Conservation (phyloP, 2,797 vertebrate genomes). For the Sebastes jordani region DNA sequence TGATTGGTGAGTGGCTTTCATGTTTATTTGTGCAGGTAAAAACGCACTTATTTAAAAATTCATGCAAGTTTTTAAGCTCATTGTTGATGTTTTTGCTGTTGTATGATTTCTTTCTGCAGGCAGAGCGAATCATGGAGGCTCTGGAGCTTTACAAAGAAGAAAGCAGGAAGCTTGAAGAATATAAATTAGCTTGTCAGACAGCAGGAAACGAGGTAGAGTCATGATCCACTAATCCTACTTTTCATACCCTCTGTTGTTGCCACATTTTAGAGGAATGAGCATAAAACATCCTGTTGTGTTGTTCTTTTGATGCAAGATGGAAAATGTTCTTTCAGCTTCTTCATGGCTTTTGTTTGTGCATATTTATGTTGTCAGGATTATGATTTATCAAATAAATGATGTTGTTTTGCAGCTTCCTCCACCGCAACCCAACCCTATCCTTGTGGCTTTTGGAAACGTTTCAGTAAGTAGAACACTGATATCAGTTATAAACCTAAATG, state of each 20-base stretch:
- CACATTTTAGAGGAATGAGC: background rate
- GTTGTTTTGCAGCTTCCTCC: constrained; percentile 84
- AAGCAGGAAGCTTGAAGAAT: constrained; percentile 86
- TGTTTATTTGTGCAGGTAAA: background rate
- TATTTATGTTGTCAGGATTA: background rate
- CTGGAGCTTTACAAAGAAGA: constrained; percentile 92
- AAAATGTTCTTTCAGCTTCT: background rate
- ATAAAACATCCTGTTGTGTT: background rate
- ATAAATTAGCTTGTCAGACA: constrained; percentile 85
- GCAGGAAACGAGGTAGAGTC: constrained; percentile 89
- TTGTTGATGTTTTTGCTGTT: background rate
- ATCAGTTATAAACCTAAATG: background rate
- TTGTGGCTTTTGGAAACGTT: constrained; percentile 89
- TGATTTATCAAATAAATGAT: background rate
- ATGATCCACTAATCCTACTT: background rate
- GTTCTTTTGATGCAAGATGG: background rate
- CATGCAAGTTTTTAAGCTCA: background rate
- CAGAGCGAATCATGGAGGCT: constrained; percentile 97
- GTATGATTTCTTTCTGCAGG: constrained; percentile 73
- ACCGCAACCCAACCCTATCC: constrained; percentile 88
- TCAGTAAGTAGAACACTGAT: constrained; percentile 83
- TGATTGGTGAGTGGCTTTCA: background rate
- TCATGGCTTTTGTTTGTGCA: background rate
- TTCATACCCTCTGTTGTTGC: background rate
- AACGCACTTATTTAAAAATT: background rate